A percentile compares a stretch with the other conserved stretches of the same genome.
These are phyloP conservation scores for Lamellibrachia luymesi DNA, from an alignment of 1,140 invertebrate genomes.

Conservation along the genomic window DNA sequence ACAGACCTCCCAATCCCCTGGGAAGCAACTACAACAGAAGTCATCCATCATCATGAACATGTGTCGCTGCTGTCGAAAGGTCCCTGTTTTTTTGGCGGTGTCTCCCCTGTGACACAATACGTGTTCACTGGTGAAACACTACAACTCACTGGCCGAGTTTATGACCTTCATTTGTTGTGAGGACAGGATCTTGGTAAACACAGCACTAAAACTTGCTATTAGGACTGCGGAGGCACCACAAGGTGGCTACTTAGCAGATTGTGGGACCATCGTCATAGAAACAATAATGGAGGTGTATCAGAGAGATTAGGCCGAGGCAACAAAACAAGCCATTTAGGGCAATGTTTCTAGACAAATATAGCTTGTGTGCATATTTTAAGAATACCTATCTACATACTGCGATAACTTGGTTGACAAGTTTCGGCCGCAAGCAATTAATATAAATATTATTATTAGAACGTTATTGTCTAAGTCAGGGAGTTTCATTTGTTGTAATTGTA, in stretches of 20 bases:
- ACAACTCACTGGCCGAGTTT: not conserved
- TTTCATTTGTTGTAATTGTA: no score
- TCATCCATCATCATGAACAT: not conserved
- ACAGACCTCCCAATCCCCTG: not conserved
- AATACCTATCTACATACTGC: not conserved
- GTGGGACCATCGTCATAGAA: not conserved
- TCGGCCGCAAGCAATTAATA: no score
- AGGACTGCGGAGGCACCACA: not conserved
- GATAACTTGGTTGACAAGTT: not conserved
- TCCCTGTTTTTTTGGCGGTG: not conserved
- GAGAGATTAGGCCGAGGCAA: not conserved
- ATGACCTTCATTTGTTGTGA: not conserved
- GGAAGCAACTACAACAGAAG: not conserved
- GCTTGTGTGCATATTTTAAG: not conserved
- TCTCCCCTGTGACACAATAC: not conserved
- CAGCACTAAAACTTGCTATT: not conserved
- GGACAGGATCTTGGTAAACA: not conserved
- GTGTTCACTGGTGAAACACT: not conserved
- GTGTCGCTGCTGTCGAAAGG: not conserved
- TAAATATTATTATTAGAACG: no score
- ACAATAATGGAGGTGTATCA: not conserved
- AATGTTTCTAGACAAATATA: not conserved
- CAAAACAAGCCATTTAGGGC: not conserved
- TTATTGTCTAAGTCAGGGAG: no score
- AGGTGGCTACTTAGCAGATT: not conserved